Evolutionary conservation across 2,797 vertebrate species (phyloP).

Genomic region (Tokudaia tokunoshimensis): DNA sequence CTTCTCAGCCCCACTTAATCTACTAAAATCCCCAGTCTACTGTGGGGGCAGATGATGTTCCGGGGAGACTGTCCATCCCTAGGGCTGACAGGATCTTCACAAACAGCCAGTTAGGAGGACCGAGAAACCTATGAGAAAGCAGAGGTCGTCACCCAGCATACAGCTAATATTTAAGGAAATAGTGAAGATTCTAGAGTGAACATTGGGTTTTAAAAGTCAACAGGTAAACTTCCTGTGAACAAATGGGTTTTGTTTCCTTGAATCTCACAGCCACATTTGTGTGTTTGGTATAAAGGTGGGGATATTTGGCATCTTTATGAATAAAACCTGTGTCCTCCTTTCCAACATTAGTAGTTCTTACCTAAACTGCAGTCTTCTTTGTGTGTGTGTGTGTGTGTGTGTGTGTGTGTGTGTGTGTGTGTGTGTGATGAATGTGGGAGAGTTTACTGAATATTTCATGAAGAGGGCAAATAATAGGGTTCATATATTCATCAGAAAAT

Average conservation of each 20-base stretch:
- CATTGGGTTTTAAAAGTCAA: background rate
- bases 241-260: background rate
- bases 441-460: background rate
- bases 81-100: background rate
- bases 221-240: background rate
- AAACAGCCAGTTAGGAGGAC: background rate
- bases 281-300: background rate
- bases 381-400: too few species aligned
- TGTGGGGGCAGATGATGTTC: background rate
- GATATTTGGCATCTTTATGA: background rate
- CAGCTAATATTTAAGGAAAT: background rate
- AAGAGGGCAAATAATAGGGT: background rate
- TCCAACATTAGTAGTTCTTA: background rate
- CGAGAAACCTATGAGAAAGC: background rate
- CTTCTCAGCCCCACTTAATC: background rate
- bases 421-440: background rate
- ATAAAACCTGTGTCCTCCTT: background rate
- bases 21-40: background rate
- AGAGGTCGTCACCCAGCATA: background rate
- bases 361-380: background rate
- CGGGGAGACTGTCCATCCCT: background rate
- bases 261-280: background rate
- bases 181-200: background rate
- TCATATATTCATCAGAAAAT: background rate
- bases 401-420: background rate